These are phyloP conservation scores for Hormaphis cornu DNA, from an alignment of 1,140 invertebrate species.

Conservation along the genomic window DNA sequence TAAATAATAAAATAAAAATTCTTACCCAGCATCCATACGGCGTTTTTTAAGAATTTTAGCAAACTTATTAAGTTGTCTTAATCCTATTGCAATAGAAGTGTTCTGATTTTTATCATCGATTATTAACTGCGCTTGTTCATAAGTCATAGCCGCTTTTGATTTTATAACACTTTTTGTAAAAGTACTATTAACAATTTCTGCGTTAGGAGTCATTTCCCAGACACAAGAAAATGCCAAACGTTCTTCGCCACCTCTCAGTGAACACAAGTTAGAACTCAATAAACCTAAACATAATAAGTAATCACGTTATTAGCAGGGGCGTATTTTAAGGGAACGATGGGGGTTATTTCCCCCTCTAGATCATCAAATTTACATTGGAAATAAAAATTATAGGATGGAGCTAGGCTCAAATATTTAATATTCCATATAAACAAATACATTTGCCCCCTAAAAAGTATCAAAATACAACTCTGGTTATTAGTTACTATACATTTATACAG, in stretches of 20 bases:
- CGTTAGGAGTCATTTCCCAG: conserved; percentile 80
- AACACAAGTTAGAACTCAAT: conserved; percentile 87
- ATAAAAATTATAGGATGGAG: no score
- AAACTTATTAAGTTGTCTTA: conserved; percentile 71
- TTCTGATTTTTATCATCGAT: conserved; percentile 73
- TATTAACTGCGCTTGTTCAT: conserved; percentile 85
- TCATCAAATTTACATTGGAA: neutral
- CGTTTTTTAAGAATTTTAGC: conserved; percentile 83
- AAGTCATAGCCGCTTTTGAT: conserved; percentile 81
- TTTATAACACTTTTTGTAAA: conserved; percentile 91
- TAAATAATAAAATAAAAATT: neutral
- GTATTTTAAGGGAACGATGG: neutral
- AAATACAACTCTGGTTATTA: no score
- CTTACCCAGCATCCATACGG: conserved; percentile 81
- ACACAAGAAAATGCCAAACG: conserved; percentile 88
- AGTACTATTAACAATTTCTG: conserved; percentile 69
- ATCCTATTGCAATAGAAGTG: conserved; percentile 63
- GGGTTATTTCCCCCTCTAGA: neutral
- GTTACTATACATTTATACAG: no score
- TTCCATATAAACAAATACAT: no score
- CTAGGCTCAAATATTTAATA: no score
- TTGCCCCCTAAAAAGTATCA: no score
- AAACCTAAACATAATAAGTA: conserved; percentile 52
- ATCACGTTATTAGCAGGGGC: conserved; percentile 26
- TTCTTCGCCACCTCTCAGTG: conserved; percentile 67